Percentiles rank a stretch among this genome's conserved stretches.
These are phyloP conservation scores for Zoanthus solanderi DNA, from an alignment of 92 coral and sea anemone species.

Conservation along the genomic window DNA sequence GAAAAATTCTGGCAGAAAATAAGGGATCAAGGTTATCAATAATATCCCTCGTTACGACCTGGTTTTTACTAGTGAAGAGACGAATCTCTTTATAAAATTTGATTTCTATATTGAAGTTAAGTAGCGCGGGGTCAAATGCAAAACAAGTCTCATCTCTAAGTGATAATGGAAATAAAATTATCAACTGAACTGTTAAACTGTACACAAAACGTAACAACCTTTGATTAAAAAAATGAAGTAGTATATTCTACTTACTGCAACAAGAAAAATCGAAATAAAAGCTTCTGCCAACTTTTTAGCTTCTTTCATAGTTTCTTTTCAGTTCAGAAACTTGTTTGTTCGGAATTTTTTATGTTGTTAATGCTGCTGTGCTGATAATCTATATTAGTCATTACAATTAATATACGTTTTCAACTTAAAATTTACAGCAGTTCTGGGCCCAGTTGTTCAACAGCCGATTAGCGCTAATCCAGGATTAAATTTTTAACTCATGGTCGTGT, in stretches of 20 bases:
- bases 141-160: conserved; percentile 12
- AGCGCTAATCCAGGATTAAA: no score
- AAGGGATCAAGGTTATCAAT: no score
- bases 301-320: not conserved
- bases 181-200: not conserved
- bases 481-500: no score
- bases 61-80: not conserved
- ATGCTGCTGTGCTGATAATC: no score
- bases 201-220: not conserved
- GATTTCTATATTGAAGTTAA: not conserved
- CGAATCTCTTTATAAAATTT: not conserved
- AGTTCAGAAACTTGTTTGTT: not conserved
- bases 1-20: no score
- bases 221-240: not conserved
- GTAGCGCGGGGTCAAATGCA: not conserved
- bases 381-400: no score
- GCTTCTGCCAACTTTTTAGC: not conserved
- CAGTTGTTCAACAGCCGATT: no score
- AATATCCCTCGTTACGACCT: no score
- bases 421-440: no score
- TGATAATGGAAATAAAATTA: conserved; percentile 2
- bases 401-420: no score
- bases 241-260: not conserved
- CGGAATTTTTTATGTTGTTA: no score
- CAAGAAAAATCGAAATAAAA: not conserved